Base-by-base conservation (phyloP, 37 sponge, comb jelly and placozoan species). In the Crambe crambe region DNA sequence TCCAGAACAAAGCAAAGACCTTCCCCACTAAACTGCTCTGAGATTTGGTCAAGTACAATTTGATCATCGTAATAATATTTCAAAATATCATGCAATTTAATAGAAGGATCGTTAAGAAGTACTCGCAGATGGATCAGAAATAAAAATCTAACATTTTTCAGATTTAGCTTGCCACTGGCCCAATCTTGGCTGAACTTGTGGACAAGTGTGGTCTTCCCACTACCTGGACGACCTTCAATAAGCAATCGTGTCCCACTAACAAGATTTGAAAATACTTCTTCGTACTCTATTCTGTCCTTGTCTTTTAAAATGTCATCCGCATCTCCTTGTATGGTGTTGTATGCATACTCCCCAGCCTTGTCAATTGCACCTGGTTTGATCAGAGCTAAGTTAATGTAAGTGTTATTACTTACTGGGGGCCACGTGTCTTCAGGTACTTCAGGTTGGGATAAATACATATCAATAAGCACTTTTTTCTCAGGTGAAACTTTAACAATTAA, bases 141-240 rank as follows among this genome's bases (percentile, higher is more conserved):
- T 6, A 79, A 15, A n/a, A 54, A 31, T 29, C 26, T 51, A 6
- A 23, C 51, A 23, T 0, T 35, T 15, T 30, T 54, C 12, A 79
- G 54, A 3, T 63, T 59, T 3, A 68, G 25, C 1, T 42, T 22
- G 17, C n/a, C 41, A 4, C 67, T 68, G 5, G 51, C 68, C 79
- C 79, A 79, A 35, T 79, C 79, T n/a, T 18, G 27, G 34, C 68
- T 42, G 15, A 68, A 21, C 22, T 68, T 79, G 36, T 79, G 31
- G 43, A 79, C 34, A 27, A 79, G 68, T 0, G 79, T 79, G 36
- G 79, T 79, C 37, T 79, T 79, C 17, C 79, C 79, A 12, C 68
- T 64, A 21, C 79, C 79, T 31, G 79, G 79, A 20, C 68, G 31
- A 20, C 78, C 78, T 27, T 77, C 78, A 30, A 77, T 15, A 15